Evolutionary conservation across 2,888 invertebrate genomes (phyloP).

Genomic region (Chalcosyrphus nemorum): DNA sequence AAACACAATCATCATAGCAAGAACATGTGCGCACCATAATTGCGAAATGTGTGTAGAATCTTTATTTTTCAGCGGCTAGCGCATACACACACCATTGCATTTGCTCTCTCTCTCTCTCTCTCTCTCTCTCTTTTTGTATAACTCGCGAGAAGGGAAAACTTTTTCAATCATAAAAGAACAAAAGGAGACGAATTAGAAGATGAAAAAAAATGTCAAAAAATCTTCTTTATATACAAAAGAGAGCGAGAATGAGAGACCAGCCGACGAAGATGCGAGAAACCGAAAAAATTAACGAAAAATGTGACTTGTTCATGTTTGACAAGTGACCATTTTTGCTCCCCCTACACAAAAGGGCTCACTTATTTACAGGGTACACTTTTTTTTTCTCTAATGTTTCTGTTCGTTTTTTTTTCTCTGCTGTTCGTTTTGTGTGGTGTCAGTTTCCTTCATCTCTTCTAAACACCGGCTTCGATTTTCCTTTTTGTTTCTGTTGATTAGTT

Average conservation of each 20-base stretch:
- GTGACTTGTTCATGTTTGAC: slow-evolving; percentile 46
- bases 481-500: slow-evolving; percentile 35
- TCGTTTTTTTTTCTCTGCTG: not conserved
- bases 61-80: not conserved
- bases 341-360: not conserved
- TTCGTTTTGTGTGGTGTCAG: not conserved
- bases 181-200: slow-evolving; percentile 10
- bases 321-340: slow-evolving; percentile 39
- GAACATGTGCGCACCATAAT: slow-evolving; percentile 47
- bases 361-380: slow-evolving; percentile 15
- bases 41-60: slow-evolving; percentile 38
- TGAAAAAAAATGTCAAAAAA: slow-evolving; percentile 26
- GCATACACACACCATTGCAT: not conserved
- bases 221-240: slow-evolving; percentile 4
- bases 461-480: slow-evolving; percentile 52
- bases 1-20: slow-evolving; percentile 20
- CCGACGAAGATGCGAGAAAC: not conserved
- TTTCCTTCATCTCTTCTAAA: slow-evolving; percentile 25
- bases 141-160: not conserved
- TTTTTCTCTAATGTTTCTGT: not conserved
- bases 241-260: slow-evolving; percentile 10
- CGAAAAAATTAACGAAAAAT: slow-evolving; percentile 9
- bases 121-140: too few species aligned
- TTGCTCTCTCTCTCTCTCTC: too few species aligned
- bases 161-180: slow-evolving; percentile 1